Evolutionary conservation across 2,888 invertebrate species (phyloP).

Genomic region (Frankliniella intonsa): DNA sequence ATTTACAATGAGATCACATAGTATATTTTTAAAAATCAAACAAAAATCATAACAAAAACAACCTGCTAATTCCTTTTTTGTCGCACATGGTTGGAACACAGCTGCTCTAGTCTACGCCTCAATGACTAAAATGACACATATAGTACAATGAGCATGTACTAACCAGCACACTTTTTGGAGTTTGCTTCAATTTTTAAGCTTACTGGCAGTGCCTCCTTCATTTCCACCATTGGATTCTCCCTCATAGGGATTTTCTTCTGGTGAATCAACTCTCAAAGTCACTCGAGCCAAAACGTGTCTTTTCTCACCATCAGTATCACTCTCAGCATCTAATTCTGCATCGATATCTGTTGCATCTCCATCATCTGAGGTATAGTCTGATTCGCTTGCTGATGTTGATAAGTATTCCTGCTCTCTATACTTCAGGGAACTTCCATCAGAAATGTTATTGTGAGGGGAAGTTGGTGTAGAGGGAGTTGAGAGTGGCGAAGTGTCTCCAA

Average conservation of each 20-base stretch:
- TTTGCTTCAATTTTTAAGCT: background rate
- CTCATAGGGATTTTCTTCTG: background rate
- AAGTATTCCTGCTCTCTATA: conserved; percentile 20
- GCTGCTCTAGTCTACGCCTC: no score
- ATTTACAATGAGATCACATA: no score
- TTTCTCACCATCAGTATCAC: background rate
- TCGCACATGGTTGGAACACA: background rate
- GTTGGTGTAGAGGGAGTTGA: background rate
- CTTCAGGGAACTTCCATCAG: background rate
- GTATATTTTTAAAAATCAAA: background rate
- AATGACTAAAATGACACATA: no score
- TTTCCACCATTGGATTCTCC: background rate
- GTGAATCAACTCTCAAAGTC: background rate
- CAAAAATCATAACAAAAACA: background rate
- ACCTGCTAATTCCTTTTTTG: background rate
- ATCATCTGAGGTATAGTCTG: conserved; percentile 7
- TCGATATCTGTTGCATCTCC: background rate
- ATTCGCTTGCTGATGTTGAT: conserved; percentile 8
- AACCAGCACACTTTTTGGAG: background rate
- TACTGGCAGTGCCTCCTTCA: background rate
- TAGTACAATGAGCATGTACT: background rate
- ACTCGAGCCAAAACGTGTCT: background rate
- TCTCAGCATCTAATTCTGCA: background rate
- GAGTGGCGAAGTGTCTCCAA: background rate
- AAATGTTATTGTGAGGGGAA: background rate